Evolutionary conservation across 2,797 vertebrate genomes (phyloP).

Genomic region (Pseudomugil gertrudae): DNA sequence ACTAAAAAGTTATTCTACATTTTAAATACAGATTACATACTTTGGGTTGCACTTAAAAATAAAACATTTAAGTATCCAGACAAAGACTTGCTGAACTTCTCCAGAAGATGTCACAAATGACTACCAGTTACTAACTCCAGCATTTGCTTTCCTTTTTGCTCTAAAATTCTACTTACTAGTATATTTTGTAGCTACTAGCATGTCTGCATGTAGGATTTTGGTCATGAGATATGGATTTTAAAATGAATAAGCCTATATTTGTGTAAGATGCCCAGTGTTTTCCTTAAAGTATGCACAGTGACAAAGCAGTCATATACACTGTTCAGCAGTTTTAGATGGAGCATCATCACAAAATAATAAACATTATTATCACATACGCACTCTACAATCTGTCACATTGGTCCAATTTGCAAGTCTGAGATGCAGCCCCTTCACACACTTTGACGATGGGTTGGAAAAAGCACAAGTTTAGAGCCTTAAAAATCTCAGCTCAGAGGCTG

Average conservation of each 20-base stretch:
- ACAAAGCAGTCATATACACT: neutral
- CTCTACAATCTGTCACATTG: neutral
- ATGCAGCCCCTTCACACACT: slow-evolving; percentile 1
- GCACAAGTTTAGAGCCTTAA: slow-evolving; percentile 10
- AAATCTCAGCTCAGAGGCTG: slow-evolving; percentile 29
- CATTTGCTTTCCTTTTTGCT: too few relatives aligned
- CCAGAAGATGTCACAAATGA: too few relatives aligned
- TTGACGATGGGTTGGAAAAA: slow-evolving; percentile 16
- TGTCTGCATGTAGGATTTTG: neutral
- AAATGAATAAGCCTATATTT: neutral
- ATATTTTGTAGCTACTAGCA: neutral
- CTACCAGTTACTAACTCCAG: too few relatives aligned
- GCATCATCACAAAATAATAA: slow-evolving; percentile 7
- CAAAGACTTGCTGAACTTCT: too few relatives aligned
- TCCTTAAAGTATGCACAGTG: neutral
- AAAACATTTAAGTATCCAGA: too few relatives aligned
- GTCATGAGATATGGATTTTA: neutral
- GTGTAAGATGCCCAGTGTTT: neutral
- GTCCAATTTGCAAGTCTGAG: slow-evolving; percentile 38
- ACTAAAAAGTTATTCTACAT: too few relatives aligned
- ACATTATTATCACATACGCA: slow-evolving; percentile 16
- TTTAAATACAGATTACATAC: too few relatives aligned
- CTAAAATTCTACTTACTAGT: neutral
- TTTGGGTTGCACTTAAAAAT: too few relatives aligned
- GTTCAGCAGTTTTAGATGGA: slow-evolving; percentile 5